These are phyloP conservation scores for Hyaena hyaena DNA, from an alignment of 2,113 vertebrate species.

Conservation along the genomic window DNA sequence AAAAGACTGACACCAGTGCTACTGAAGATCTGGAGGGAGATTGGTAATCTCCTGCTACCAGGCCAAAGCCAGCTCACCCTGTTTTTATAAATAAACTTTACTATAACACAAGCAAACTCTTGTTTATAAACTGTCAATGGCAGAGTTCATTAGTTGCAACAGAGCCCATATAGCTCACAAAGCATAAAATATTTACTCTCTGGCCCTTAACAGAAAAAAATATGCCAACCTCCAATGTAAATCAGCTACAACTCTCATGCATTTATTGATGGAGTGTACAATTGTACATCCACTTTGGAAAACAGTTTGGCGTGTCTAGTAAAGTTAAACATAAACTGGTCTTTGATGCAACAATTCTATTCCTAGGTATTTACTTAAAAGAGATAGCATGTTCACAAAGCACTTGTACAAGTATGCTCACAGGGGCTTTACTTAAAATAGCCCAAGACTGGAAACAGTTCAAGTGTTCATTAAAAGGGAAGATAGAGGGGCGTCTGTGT, in stretches of 20 bases:
- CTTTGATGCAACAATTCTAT: neutral
- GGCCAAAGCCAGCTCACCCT: neutral
- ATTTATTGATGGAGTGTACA: neutral
- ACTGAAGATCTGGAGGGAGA: neutral
- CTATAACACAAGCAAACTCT: neutral
- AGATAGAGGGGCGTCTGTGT: neutral
- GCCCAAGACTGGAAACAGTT: neutral
- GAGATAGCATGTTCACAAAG: neutral
- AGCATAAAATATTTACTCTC: neutral
- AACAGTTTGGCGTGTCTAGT: neutral
- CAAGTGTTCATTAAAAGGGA: neutral
- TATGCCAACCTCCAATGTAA: neutral
- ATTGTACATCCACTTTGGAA: neutral
- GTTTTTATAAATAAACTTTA: neutral
- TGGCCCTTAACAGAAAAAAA: neutral
- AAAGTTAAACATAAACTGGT: neutral
- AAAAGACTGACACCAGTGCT: neutral
- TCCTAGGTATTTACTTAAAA: neutral
- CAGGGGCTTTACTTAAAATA: neutral
- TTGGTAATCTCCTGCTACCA: neutral
- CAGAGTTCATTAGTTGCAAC: neutral
- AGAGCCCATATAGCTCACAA: neutral
- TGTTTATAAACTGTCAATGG: neutral
- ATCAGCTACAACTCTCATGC: neutral
- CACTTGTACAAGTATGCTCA: neutral